Evolutionary conservation across 2,797 vertebrate species (phyloP).

Genomic region (Myotis findleyi): DNA sequence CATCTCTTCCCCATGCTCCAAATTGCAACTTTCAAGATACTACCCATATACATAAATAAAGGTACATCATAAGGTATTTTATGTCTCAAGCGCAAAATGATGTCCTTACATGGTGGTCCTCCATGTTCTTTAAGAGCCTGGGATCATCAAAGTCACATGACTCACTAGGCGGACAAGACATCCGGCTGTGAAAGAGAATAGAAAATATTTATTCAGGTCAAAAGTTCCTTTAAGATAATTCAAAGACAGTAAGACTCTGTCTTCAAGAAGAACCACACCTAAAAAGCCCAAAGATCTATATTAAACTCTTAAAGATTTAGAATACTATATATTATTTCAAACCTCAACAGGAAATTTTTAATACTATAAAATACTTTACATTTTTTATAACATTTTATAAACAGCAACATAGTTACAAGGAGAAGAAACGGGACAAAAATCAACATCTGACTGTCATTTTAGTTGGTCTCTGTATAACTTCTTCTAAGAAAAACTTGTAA

Average conservation of each 20-base stretch:
- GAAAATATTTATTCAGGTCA: not conserved
- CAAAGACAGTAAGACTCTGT: not conserved
- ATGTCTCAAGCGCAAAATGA: constrained; percentile 1
- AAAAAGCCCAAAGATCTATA: not conserved
- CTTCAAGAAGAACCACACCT: not conserved
- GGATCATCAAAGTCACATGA: constrained; percentile 98
- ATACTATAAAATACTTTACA: not conserved
- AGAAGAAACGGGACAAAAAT: not conserved
- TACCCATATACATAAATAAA: not conserved
- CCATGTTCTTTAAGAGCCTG: constrained; percentile 96
- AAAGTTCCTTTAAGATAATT: not conserved
- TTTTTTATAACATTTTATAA: not conserved
- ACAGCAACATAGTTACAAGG: not conserved
- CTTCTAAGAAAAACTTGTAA: not conserved
- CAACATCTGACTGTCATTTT: not conserved
- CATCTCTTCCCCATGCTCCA: not conserved
- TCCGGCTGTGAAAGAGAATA: constrained; percentile 88
- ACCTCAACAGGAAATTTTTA: not conserved
- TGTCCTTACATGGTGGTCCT: constrained; percentile 93
- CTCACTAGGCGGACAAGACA: constrained; percentile 92
- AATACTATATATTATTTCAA: constrained; percentile 38
- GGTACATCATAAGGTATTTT: not conserved
- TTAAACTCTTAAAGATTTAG: not conserved
- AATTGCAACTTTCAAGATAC: not conserved
- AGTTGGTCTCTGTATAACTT: not conserved